Conservation (phyloP, 2,888 invertebrate species). For the Dendrolimus houi region DNA sequence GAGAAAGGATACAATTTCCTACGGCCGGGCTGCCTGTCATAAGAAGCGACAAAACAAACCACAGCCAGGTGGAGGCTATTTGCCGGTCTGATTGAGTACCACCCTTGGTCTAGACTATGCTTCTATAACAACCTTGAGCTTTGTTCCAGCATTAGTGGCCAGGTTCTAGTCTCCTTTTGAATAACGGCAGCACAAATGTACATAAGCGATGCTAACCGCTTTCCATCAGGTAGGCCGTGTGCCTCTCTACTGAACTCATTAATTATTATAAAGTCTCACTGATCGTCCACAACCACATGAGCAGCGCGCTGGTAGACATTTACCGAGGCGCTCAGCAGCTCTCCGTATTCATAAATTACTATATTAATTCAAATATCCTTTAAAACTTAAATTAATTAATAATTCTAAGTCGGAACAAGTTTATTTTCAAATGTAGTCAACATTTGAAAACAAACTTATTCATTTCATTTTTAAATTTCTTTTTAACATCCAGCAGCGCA, state of each 20-base stretch:
- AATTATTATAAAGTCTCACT: too few relatives aligned
- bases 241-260: background rate
- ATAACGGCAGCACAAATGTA: background rate
- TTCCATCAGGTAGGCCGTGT: background rate
- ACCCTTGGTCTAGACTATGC: background rate
- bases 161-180: background rate
- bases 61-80: background rate
- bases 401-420: too few relatives aligned
- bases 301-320: too few relatives aligned
- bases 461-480: too few relatives aligned
- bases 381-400: too few relatives aligned
- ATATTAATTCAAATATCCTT: too few relatives aligned
- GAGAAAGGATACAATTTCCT: background rate
- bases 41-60: background rate
- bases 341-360: too few relatives aligned
- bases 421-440: too few relatives aligned
- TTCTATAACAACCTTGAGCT: background rate
- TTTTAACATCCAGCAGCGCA: too few relatives aligned
- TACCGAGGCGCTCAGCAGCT: too few relatives aligned
- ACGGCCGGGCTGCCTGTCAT: background rate
- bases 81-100: background rate
- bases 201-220: background rate
- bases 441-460: too few relatives aligned
- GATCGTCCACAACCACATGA: too few relatives aligned
- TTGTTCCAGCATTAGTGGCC: background rate